Percentiles rank a stretch among this genome's conserved stretches.
phyloP scores from a whole-genome alignment of 2,888 invertebrate genomes.

The Mythimna lalbum region DNA sequence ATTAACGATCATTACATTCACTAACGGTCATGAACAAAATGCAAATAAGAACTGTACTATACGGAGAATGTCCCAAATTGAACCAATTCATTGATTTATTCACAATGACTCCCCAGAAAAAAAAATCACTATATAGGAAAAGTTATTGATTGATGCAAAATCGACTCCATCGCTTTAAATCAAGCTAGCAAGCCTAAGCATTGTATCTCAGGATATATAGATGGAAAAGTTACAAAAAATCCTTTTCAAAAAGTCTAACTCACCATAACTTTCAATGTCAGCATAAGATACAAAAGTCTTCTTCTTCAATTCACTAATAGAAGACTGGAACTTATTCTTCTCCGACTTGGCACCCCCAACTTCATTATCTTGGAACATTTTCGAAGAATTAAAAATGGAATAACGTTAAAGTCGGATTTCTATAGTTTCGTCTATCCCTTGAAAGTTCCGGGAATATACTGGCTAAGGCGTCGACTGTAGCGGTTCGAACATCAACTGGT shows the following conservation, averaged over 20 bases:
- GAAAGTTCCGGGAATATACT: slow-evolving; percentile 46
- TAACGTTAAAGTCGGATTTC: neutral
- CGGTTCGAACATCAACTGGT: slow-evolving; percentile 15
- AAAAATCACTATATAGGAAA: neutral
- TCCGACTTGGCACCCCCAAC: slow-evolving; percentile 70
- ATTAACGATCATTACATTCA: neutral
- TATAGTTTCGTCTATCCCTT: slow-evolving; percentile 34
- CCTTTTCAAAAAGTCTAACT: slow-evolving; percentile 58
- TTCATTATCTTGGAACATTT: slow-evolving; percentile 82
- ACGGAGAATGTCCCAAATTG: slow-evolving; percentile 1
- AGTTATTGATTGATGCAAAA: neutral
- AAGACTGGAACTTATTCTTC: slow-evolving; percentile 84
- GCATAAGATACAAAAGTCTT: slow-evolving; percentile 81
- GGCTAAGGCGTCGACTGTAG: slow-evolving; percentile 16
- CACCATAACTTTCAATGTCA: slow-evolving; percentile 83
- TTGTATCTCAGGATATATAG: neutral
- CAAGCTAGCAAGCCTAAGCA: neutral
- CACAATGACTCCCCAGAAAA: slow-evolving; percentile 2
- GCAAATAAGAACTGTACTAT: slow-evolving; percentile 11
- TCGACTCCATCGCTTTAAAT: neutral
- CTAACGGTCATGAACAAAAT: slow-evolving; percentile 3
- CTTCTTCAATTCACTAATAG: slow-evolving; percentile 85
- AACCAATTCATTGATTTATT: slow-evolving; percentile 12
- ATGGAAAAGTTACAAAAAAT: neutral
- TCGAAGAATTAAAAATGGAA: slow-evolving; percentile 43